phyloP scores from a whole-genome alignment of 37 sponge, comb jelly and placozoan species.

The Aphrocallistes beatrix region DNA sequence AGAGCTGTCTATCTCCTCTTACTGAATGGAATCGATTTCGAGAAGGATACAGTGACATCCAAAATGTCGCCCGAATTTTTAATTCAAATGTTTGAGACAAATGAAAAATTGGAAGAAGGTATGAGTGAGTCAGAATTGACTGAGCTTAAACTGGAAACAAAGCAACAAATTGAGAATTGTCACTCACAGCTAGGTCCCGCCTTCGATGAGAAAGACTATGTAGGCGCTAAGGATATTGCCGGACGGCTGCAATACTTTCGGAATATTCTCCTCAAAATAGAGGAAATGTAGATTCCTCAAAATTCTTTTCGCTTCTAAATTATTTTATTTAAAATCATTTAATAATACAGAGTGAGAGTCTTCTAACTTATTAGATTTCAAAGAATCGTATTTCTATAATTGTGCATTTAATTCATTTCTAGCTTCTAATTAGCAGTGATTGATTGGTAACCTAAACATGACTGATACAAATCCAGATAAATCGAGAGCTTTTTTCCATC shows the following conservation, averaged over 20 bases:
- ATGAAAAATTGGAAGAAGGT: neutral
- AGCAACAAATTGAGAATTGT: neutral
- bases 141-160: neutral
- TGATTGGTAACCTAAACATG: too few relatives aligned
- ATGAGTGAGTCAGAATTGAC: neutral
- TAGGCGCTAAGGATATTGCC: neutral
- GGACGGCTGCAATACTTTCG: neutral
- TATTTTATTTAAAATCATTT: too few relatives aligned
- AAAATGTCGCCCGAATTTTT: neutral
- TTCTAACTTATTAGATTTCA: too few relatives aligned
- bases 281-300: neutral
- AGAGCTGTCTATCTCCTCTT: neutral
- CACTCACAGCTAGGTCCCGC: neutral
- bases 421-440: too few relatives aligned
- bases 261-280: neutral
- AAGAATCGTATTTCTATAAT: too few relatives aligned
- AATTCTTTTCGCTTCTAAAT: too few relatives aligned
- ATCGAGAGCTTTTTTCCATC: neutral
- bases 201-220: neutral
- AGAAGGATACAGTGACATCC: neutral
- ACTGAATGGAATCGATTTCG: neutral
- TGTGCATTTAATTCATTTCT: too few relatives aligned
- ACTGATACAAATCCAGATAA: too few relatives aligned
- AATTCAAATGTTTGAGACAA: neutral
- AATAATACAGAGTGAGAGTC: too few relatives aligned